Evolutionary conservation across 2,113 vertebrate species (phyloP).

Genomic region (Canis aureus): DNA sequence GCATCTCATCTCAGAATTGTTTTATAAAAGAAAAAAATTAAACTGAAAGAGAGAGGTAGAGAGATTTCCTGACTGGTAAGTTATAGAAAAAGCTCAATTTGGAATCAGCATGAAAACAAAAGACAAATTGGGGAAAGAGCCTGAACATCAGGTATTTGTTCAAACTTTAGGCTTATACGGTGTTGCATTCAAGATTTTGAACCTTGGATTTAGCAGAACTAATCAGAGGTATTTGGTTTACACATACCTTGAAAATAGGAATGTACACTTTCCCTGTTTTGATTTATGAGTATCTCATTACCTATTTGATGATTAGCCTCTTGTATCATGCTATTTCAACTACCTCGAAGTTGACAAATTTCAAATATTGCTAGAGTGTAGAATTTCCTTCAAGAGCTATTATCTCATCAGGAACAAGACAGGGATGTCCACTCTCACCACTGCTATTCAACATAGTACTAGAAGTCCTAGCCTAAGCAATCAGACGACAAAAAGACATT

Average conservation of each 20-base stretch:
- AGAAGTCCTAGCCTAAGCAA: too few species aligned
- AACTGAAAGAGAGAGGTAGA: constrained; percentile 13
- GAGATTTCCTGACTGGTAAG: background rate
- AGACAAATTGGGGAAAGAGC: background rate
- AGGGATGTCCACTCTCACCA: too few species aligned
- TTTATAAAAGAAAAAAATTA: constrained; percentile 61
- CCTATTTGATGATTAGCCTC: constrained; percentile 15
- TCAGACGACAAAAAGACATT: too few species aligned
- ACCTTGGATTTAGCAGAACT: background rate
- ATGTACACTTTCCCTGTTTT: background rate
- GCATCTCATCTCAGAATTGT: constrained; percentile 15
- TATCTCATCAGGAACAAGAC: background rate
- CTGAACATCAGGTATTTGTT: background rate
- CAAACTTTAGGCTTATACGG: background rate
- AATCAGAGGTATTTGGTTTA: background rate
- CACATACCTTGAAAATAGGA: background rate
- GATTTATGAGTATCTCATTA: background rate
- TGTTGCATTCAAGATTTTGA: constrained; percentile 24
- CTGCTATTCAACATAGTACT: too few species aligned
- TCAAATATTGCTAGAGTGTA: background rate
- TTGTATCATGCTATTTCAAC: background rate
- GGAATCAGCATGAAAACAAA: constrained; percentile 37
- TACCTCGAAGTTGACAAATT: background rate
- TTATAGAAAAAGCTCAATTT: background rate
- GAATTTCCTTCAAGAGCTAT: background rate